These are phyloP conservation scores for Falcaria lacertinaria DNA, from an alignment of 2,888 invertebrate genomes.

Conservation along the genomic window DNA sequence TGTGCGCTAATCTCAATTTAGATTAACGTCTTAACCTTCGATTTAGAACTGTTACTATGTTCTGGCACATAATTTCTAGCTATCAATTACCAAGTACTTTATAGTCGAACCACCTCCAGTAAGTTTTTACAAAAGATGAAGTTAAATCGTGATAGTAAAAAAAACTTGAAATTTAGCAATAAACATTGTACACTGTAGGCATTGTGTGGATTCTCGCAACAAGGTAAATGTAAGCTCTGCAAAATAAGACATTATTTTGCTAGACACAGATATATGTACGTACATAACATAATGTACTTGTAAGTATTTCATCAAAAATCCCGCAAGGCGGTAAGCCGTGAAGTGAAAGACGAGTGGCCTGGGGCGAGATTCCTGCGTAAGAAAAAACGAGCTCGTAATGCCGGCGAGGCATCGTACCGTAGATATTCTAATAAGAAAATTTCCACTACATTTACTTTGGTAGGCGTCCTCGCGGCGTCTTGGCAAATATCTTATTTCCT, in stretches of 20 bases:
- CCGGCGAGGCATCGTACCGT: slow-evolving; percentile 74
- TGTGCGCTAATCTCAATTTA: slow-evolving; percentile 22
- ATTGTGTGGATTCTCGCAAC: no score
- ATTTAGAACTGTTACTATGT: slow-evolving; percentile 4
- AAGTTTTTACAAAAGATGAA: no score
- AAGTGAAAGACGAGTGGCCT: slow-evolving; percentile 41
- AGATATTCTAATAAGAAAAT: slow-evolving; percentile 80
- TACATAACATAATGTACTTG: not conserved
- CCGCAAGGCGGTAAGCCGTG: slow-evolving; percentile 49
- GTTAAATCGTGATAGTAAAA: no score
- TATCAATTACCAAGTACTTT: no score
- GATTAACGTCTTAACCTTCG: slow-evolving; percentile 6
- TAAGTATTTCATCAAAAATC: slow-evolving; percentile 16
- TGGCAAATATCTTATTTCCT: slow-evolving; percentile 81
- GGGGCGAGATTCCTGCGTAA: slow-evolving; percentile 66
- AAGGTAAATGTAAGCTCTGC: no score
- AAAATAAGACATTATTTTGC: no score
- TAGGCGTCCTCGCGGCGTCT: slow-evolving; percentile 78
- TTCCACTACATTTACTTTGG: slow-evolving; percentile 80
- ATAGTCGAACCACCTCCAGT: no score
- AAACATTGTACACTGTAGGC: no score
- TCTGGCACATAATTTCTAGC: slow-evolving; percentile 3
- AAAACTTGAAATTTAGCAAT: no score
- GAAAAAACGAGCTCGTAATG: slow-evolving; percentile 64
- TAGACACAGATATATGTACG: not conserved